These are phyloP conservation scores for Dynastes grantii DNA, from an alignment of 2,888 invertebrate species.

Conservation along the genomic window DNA sequence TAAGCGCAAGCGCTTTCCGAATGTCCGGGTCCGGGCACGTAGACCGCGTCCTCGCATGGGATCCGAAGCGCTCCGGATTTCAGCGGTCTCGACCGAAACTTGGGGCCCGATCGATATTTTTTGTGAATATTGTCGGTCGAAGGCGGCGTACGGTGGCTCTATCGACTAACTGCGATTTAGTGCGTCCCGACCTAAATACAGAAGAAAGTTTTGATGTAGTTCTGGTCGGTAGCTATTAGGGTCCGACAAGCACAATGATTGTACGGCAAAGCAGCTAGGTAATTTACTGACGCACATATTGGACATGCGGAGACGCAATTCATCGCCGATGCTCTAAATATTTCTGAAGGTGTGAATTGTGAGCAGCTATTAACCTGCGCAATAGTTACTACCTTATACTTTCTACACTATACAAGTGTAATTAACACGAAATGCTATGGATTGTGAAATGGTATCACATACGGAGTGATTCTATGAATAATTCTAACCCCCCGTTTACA, in stretches of 20 bases:
- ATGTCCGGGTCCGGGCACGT: slow-evolving; percentile 66
- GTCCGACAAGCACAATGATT: neutral
- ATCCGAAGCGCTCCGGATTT: slow-evolving; percentile 56
- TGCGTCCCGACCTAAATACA: slow-evolving; percentile 45
- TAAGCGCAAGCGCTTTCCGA: slow-evolving; percentile 61
- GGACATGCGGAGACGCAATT: slow-evolving; percentile 15
- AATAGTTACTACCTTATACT: slow-evolving; percentile 13
- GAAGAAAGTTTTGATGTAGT: slow-evolving; percentile 49
- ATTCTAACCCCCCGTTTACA: no score
- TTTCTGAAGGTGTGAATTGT: neutral
- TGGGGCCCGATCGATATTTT: slow-evolving; percentile 44
- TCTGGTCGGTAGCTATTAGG: neutral
- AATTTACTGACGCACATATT: slow-evolving; percentile 17
- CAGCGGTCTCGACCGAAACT: slow-evolving; percentile 52
- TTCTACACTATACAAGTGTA: no score
- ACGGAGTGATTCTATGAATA: no score
- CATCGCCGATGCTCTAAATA: slow-evolving; percentile 12
- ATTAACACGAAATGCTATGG: no score
- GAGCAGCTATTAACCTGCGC: slow-evolving; percentile 13
- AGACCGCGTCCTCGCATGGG: slow-evolving; percentile 7
- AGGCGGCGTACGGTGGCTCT: slow-evolving; percentile 23
- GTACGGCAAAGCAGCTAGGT: neutral
- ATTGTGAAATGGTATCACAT: no score
- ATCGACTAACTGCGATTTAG: slow-evolving; percentile 40
- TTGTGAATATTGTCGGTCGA: slow-evolving; percentile 14